Conservation (phyloP, 2,797 vertebrate species). For the Antennarius maculatus region DNA sequence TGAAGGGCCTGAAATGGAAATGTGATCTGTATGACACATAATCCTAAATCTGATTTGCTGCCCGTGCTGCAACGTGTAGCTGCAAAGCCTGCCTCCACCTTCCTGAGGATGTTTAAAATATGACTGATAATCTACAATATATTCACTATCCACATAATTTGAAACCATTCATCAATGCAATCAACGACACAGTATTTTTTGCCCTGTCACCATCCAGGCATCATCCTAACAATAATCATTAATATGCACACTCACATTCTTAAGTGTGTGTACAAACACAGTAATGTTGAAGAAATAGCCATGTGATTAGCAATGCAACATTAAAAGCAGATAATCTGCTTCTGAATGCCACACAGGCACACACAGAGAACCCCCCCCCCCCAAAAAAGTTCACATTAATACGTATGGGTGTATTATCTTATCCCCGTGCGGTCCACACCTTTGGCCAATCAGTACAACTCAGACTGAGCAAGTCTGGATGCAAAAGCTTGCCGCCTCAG, state of each 20-base stretch:
- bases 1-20: conserved; percentile 58
- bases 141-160: conserved; percentile 73
- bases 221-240: conserved; percentile 60
- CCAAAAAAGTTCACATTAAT: conserved; percentile 38
- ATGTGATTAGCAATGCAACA: conserved; percentile 3
- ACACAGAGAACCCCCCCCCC: background rate
- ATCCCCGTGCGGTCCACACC: conserved; percentile 36
- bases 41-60: conserved; percentile 28
- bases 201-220: conserved; percentile 56
- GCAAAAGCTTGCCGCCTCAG: conserved; percentile 26
- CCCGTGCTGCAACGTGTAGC: conserved; percentile 12
- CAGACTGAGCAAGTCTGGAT: conserved; percentile 26
- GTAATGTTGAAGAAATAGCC: background rate
- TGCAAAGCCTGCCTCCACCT: conserved; percentile 22
- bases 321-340: conserved; percentile 19
- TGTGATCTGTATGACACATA: conserved; percentile 50
- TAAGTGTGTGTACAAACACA: background rate
- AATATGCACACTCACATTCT: background rate
- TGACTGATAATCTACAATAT: conserved; percentile 70
- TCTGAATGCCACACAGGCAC: conserved; percentile 21
- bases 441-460: conserved; percentile 47
- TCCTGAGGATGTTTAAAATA: conserved; percentile 56
- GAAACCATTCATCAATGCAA: conserved; percentile 76
- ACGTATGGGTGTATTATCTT: conserved; percentile 57
- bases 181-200: conserved; percentile 67